Base-by-base conservation (phyloP, 2,888 invertebrate species). In the Luffia ferchaultella region DNA sequence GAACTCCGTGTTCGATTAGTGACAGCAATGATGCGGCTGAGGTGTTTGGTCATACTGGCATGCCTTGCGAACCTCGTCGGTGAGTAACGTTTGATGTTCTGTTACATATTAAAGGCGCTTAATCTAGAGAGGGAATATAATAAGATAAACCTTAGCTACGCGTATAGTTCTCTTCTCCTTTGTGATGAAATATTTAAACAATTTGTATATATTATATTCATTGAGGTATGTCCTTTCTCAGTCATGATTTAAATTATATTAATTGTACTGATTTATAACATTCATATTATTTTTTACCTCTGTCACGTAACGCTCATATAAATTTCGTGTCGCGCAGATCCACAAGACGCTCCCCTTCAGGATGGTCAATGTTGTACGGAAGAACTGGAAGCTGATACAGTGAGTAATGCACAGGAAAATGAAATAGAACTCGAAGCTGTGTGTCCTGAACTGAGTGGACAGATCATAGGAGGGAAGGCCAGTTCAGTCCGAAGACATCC, bases 401-500 rank as follows among this genome's bases (percentile, higher is more conserved):
- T 72, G 7, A 53, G 76, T 16, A 41, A 50, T 5, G 42, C 18
- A 18, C 40, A 48, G 5, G 18, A 20, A 7, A 50, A 50, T n/a
- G 51, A 51, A 16, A 12, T 53, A 12, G 53, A 40, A 16, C 20
- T 51, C 3, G 57, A 74, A 49, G 73, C 70, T 1, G 70, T 60
- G 0, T 83, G 83, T 20, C 82, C 82, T 0, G 82, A 80, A 53
- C 62, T 82, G 0, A 80, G 72, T 19, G 82, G 79, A 0, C 80
- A 83, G 65, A 83, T 83, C 44, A 80, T 83, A 5, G 83, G 83
- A 0, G 83, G 84, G 0, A 58, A 68, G 18, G 65, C 77, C 0
- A 79, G 79, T 19, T 75, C 79, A 0, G 70, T 84, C 9, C 68
- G 64, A 45, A 59, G 80, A 42, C 79, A 80, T 40, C 84, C 84